Evolutionary conservation across 30 jellyfish, hydroid and myxozoan genomes (phyloP), one percentile per base, ranked within the genome.

Genomic region (Sanderia malayensis): DNA sequence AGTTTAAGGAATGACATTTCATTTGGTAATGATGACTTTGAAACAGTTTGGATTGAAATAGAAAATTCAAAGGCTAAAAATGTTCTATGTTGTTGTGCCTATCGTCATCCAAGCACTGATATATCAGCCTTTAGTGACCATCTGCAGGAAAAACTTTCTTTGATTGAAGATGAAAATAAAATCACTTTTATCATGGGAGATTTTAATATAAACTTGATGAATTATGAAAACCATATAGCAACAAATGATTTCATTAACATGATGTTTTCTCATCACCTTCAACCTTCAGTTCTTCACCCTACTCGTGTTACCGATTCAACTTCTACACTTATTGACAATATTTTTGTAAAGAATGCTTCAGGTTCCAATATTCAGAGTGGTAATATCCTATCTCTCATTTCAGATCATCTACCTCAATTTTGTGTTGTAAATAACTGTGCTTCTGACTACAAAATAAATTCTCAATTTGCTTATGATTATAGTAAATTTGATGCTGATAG

Each of bases 281-380:
- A 71, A 62, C 83, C 74, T 37, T 31, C 87, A 26, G 68, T 74
- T 45, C 70, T 74, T 58, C 78, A 32, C 44, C 87, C 79, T 58
- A 72, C 73, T 24, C 74, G 84, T 0, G 61, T 72, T 59, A 74
- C 73, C 21, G 55, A 60, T 60, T 25, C 70, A 71, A 27, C 58
- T 26, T n/a, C 79, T n/a, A 61, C 87, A 59, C 72, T 49, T 46
- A 62, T 74, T 41, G 87, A 74, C 60, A 60, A 74, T 67, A 71
- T 71, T 0, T 60, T 58, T 59, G 57, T 45, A 71, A 45, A 46
- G 19, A 47, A 45, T 71, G 83, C 57, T 62, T 21, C 47, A 45
- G 59, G 83, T 3, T 71, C 74, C 57, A 71, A 71, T 31, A 71
- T 71, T 49, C 72, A 71, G 31, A 71, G 83, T 47, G 74, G 83